phyloP scores from a whole-genome alignment of 2,113 vertebrate genomes.

The Pluvianellus socialis region DNA sequence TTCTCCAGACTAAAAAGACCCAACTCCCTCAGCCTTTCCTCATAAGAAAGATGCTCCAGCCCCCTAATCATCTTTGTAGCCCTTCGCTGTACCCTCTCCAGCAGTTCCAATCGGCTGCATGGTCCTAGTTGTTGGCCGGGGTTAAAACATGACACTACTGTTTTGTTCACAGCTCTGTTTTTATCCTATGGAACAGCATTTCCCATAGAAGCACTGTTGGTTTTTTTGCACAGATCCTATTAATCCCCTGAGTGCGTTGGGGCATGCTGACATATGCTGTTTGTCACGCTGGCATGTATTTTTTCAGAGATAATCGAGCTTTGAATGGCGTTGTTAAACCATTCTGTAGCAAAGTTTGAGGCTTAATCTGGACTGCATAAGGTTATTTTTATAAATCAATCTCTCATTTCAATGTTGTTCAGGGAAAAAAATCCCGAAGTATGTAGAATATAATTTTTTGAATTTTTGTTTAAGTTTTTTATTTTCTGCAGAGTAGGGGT shows the following conservation, averaged over 20 bases:
- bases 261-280: slow-evolving; percentile 36
- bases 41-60: no score
- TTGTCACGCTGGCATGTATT: slow-evolving; percentile 26
- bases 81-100: no score
- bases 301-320: slow-evolving; percentile 42
- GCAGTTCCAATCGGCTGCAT: no score
- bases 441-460: background rate
- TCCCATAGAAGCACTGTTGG: background rate
- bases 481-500: background rate
- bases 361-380: slow-evolving; percentile 2
- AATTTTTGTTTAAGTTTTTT: background rate
- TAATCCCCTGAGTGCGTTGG: slow-evolving; percentile 21
- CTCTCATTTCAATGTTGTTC: background rate
- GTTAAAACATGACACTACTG: background rate
- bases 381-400: background rate
- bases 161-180: background rate
- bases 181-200: slow-evolving; percentile 39
- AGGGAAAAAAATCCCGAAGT: background rate
- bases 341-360: background rate
- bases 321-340: slow-evolving; percentile 31
- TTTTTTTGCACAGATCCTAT: background rate
- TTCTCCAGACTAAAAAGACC: no score
- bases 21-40: no score
- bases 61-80: no score
- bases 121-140: background rate